phyloP scores from a whole-genome alignment of 2,113 vertebrate genomes.

The Geothlypis trichas region DNA sequence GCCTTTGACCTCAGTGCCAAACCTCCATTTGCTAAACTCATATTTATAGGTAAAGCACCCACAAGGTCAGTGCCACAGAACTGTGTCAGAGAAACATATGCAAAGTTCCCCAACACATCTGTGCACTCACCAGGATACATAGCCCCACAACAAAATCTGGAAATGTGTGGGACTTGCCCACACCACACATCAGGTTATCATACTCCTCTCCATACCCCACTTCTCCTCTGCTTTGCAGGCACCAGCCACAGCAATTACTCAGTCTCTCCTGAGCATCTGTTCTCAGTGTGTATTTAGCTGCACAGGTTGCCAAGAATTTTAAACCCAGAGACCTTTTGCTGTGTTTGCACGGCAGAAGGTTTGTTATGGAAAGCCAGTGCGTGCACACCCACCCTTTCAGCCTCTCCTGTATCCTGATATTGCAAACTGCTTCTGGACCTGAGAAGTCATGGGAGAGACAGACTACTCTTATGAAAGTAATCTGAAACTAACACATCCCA shows the following conservation, averaged over 20 bases:
- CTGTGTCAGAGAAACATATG: background rate
- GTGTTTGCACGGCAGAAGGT: background rate
- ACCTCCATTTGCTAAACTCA: background rate
- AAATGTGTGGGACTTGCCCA: fast-evolving
- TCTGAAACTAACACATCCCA: background rate
- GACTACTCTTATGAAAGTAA: background rate
- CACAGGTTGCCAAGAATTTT: background rate
- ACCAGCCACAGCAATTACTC: background rate
- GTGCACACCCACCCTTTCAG: fast-evolving
- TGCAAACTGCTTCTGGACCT: background rate
- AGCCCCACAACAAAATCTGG: background rate
- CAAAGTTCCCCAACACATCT: background rate
- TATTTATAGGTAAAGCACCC: background rate
- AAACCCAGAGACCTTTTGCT: background rate
- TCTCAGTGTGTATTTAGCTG: background rate
- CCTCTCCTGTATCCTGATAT: background rate
- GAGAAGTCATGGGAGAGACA: background rate
- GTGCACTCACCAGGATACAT: fast-evolving
- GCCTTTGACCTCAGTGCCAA: background rate
- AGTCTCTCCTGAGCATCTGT: background rate
- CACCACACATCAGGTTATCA: fast-evolving
- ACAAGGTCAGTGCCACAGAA: background rate
- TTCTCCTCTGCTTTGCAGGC: background rate
- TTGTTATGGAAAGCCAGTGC: background rate
- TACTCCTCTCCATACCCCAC: background rate